phyloP scores from a whole-genome alignment of 2,888 invertebrate species.

The Drymonia ruficornis region DNA sequence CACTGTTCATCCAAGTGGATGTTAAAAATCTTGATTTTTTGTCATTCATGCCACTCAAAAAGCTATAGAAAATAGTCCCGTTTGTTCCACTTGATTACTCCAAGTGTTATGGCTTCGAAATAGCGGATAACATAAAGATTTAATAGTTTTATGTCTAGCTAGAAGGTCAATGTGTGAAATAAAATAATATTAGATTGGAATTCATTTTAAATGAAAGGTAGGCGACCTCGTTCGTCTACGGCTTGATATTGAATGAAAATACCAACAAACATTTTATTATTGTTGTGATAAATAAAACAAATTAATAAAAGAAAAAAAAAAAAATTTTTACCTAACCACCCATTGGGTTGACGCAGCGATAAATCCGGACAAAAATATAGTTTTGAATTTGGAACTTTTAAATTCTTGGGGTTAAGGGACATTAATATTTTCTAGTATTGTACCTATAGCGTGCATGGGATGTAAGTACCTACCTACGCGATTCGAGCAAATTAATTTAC shows the following conservation, averaged over 20 bases:
- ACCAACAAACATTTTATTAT: not conserved
- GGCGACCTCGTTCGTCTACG: constrained; percentile 22
- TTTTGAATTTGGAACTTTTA: not conserved
- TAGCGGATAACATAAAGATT: not conserved
- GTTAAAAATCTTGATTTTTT: constrained; percentile 10
- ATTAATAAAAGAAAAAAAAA: not conserved
- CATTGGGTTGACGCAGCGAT: not conserved
- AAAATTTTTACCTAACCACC: not conserved
- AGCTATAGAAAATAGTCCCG: constrained; percentile 14
- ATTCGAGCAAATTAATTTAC: not conserved
- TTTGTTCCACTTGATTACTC: constrained; percentile 18
- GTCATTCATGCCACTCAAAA: constrained; percentile 21
- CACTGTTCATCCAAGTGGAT: constrained; percentile 5
- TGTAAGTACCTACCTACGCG: not conserved
- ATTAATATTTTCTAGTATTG: not conserved
- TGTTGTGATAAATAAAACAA: no score
- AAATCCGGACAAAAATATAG: not conserved
- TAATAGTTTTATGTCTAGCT: not conserved
- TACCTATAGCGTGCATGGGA: not conserved
- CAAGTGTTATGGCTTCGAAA: constrained; percentile 4
- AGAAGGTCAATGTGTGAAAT: constrained; percentile 10
- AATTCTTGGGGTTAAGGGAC: not conserved
- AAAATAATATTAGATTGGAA: constrained; percentile 11
- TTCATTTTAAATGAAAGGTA: constrained; percentile 19
- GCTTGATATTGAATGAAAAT: constrained; percentile 7